Evolutionary conservation across 2,888 invertebrate species (phyloP).

Genomic region (Cryptus armator): DNA sequence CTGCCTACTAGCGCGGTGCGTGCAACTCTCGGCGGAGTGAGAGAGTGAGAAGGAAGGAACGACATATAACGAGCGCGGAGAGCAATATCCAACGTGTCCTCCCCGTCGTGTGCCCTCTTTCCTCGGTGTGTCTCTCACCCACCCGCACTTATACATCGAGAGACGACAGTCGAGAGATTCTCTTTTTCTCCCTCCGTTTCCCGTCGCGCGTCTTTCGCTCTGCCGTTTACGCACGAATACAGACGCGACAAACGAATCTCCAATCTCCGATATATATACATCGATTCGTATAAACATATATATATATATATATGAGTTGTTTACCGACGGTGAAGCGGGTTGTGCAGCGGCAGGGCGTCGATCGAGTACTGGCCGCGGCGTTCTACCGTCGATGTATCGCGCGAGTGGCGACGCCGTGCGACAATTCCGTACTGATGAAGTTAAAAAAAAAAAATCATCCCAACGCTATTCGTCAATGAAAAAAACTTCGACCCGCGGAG

Average conservation of each 20-base stretch:
- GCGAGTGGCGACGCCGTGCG: slow-evolving; percentile 59
- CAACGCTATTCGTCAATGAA: slow-evolving; percentile 40
- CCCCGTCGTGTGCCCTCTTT: slow-evolving; percentile 41
- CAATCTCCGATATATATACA: slow-evolving; percentile 15
- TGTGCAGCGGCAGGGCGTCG: slow-evolving; percentile 42
- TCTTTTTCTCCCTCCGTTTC: background rate
- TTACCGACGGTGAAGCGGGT: slow-evolving; percentile 58
- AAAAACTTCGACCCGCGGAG: background rate
- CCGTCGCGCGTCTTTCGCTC: slow-evolving; percentile 19
- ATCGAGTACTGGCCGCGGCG: slow-evolving; percentile 21
- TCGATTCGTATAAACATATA: slow-evolving; percentile 15
- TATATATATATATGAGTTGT: slow-evolving; percentile 59
- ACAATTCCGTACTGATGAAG: slow-evolving; percentile 59
- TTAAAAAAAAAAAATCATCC: slow-evolving; percentile 44
- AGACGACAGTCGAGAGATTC: slow-evolving; percentile 33
- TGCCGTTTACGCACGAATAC: slow-evolving; percentile 1
- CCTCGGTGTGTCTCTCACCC: slow-evolving; percentile 22
- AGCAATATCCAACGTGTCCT: slow-evolving; percentile 54
- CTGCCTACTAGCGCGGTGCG: slow-evolving; percentile 26
- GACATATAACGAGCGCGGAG: slow-evolving; percentile 26
- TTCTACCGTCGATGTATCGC: slow-evolving; percentile 37
- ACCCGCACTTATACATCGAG: slow-evolving; percentile 19
- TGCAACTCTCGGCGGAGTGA: slow-evolving; percentile 24
- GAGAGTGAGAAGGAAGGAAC: slow-evolving; percentile 36
- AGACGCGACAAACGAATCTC: slow-evolving; percentile 33